phyloP scores from a whole-genome alignment of 92 coral and sea anemone genomes.

The Siderastrea siderea region DNA sequence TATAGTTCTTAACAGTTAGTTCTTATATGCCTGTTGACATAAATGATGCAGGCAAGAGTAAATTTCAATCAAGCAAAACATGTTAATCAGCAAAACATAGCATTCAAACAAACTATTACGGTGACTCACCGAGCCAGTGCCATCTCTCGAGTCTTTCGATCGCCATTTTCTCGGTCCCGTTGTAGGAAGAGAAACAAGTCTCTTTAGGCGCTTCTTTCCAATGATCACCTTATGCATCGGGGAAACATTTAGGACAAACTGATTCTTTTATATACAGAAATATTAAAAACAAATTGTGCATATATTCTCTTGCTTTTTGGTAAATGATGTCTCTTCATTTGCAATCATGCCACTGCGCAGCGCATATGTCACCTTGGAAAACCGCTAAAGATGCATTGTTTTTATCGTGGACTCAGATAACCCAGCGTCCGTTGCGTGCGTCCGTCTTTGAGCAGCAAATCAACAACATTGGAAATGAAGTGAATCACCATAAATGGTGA shows the following conservation, averaged over 20 bases:
- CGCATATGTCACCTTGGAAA: neutral
- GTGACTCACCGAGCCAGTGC: constrained; percentile 78
- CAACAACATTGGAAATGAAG: constrained; percentile 14
- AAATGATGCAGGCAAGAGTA: too few species aligned
- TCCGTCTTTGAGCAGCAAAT: constrained; percentile 35
- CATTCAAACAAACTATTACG: neutral
- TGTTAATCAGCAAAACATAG: neutral
- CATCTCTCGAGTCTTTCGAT: constrained; percentile 63
- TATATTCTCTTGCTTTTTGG: neutral
- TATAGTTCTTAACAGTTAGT: too few species aligned
- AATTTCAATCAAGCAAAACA: neutral
- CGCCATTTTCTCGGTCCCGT: constrained; percentile 96
- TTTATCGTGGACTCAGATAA: constrained; percentile 1
- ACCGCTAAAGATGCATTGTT: neutral
- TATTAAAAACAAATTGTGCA: neutral
- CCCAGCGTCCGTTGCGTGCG: constrained; percentile 28
- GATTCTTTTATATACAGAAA: neutral
- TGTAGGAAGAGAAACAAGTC: constrained; percentile 92
- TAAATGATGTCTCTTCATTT: neutral
- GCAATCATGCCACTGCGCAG: constrained; percentile 14
- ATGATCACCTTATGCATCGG: constrained; percentile 95
- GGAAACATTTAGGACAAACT: constrained; percentile 10
- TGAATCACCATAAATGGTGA: neutral
- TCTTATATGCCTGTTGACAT: too few species aligned
- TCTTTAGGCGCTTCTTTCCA: constrained; percentile 94